Base-by-base conservation (phyloP, 2,113 vertebrate species). In the Pandion haliaetus region DNA sequence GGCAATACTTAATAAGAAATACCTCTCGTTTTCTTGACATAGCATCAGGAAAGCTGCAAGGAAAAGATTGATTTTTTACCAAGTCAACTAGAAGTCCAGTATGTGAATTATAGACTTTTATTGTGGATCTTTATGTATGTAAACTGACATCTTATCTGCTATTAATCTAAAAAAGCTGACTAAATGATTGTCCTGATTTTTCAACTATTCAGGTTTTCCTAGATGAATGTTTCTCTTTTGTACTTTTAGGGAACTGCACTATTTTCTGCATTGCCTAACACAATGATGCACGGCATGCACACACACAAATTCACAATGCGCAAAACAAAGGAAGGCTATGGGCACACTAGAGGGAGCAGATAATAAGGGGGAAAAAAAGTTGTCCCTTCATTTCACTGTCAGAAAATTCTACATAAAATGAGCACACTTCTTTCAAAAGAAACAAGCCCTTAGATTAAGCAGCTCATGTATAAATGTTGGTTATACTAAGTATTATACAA, bases 1-100 rank as follows among this genome's bases (percentile, higher is more conserved):
- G 98, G 98, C 98, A 97, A 90, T 96, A 84, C 5, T 12, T 17
- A 96, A 97, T 90, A 97, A 98, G 87, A 95, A 98, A 95, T 90
- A 9, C 12, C 15, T 62, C 42, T 45, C 7, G 2, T 38, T 92
- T 73, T 81, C 82, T 13, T 17, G 13, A 71, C 66, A 76, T 67
- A 13, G 44, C 70, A 82, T 83, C 80, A 95, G 86, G 45, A 87
- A 97, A 97, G 6, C 82, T 84, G 77, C n/a, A 88, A 62, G 38
- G 61, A 97, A 96, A 92, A 77, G 58, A 93, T 10, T n/a, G 42
- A 86, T 96, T 96, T 54, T 54, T 96, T 85, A 91, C 73, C 28
- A 95, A 96, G 73, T 59, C 88, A 95, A 14, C 50, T 49, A 72
- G n/a, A 80, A 94, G 63, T 90, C 92, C 61, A 70, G 23, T 20